Evolutionary conservation across 2,797 vertebrate species (phyloP).

Genomic region (Carcharodon carcharias): DNA sequence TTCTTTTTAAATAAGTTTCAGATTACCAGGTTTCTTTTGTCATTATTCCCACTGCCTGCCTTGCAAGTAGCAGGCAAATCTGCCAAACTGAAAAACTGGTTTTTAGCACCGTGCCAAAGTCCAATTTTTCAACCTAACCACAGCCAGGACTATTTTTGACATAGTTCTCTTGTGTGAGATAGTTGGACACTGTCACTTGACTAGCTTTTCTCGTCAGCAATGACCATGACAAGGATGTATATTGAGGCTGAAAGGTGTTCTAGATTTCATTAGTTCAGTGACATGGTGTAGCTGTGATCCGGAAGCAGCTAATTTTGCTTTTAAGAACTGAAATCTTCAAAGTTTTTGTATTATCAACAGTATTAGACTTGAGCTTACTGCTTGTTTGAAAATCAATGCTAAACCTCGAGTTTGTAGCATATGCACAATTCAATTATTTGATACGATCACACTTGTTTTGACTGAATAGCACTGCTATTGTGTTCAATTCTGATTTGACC

Average conservation of each 20-base stretch:
- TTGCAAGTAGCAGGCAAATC: background rate
- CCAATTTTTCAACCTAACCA: background rate
- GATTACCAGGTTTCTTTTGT: background rate
- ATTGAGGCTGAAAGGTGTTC: background rate
- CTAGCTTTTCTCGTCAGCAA: background rate
- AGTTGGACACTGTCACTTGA: background rate
- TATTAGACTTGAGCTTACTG: background rate
- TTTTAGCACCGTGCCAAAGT: background rate
- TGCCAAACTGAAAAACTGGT: background rate
- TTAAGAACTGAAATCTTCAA: background rate
- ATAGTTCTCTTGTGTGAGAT: background rate
- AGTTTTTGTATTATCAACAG: background rate
- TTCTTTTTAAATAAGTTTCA: background rate
- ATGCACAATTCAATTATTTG: constrained; percentile 7
- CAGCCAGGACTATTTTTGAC: background rate
- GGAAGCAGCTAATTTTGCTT: background rate
- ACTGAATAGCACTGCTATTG: background rate
- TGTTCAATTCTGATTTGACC: background rate
- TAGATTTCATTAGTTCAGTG: background rate
- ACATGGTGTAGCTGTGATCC: background rate
- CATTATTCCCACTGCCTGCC: background rate
- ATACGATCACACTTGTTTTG: background rate
- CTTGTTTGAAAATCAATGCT: background rate
- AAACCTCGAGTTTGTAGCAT: background rate
- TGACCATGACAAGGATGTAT: background rate